These are phyloP conservation scores for Rynchops niger DNA, from an alignment of 2,113 vertebrate species.

Conservation along the genomic window DNA sequence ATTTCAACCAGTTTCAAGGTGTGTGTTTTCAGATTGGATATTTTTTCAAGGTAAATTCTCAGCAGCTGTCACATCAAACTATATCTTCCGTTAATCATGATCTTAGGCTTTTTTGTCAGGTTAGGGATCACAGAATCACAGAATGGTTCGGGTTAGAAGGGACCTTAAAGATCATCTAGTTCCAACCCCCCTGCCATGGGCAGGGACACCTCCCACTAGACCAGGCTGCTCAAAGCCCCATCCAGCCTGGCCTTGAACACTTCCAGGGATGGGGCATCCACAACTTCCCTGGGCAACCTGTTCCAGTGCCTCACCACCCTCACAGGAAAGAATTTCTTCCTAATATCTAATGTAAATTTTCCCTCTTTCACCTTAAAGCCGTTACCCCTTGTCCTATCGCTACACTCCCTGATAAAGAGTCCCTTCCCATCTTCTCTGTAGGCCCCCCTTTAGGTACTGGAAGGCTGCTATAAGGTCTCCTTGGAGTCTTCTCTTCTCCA, in stretches of 20 bases:
- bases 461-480: neutral
- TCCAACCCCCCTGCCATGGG: neutral
- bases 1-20: slow-evolving; percentile 16
- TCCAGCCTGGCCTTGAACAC: neutral
- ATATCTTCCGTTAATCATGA: slow-evolving; percentile 9
- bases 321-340: neutral
- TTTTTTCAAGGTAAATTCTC: slow-evolving; percentile 1
- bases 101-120: neutral
- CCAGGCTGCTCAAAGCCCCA: neutral
- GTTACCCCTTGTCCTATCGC: neutral
- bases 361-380: neutral
- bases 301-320: neutral
- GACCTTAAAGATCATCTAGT: neutral
- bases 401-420: neutral
- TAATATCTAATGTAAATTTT: neutral
- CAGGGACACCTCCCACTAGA: neutral
- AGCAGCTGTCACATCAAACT: neutral
- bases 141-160: neutral
- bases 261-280: neutral
- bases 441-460: neutral
- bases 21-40: neutral
- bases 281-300: neutral
- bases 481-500: neutral
- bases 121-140: neutral
- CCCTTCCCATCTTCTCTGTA: neutral